These are phyloP conservation scores for Rhagoletis zephyria DNA, from an alignment of 1,140 invertebrate species.

Conservation along the genomic window DNA sequence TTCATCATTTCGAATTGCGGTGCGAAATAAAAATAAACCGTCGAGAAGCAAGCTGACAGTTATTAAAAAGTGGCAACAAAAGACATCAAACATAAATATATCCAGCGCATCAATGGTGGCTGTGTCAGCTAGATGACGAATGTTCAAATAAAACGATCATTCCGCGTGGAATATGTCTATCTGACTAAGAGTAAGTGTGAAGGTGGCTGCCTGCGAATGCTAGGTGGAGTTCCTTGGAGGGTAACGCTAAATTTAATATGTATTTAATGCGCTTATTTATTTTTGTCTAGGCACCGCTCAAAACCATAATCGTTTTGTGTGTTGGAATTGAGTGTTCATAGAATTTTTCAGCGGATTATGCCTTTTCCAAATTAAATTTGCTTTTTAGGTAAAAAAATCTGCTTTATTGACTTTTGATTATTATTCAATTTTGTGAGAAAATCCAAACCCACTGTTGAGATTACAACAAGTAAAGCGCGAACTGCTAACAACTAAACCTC, in stretches of 20 bases:
- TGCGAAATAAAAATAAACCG: background rate
- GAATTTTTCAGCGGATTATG: too few species aligned
- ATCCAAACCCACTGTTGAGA: too few species aligned
- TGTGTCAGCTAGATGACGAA: background rate
- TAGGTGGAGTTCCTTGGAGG: background rate
- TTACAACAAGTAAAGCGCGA: too few species aligned
- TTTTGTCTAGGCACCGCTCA: background rate
- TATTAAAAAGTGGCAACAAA: constrained; percentile 44
- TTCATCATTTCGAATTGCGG: background rate
- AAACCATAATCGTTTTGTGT: background rate
- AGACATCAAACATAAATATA: background rate
- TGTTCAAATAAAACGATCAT: background rate
- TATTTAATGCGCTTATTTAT: constrained; percentile 14
- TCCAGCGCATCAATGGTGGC: background rate
- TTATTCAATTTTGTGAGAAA: too few species aligned
- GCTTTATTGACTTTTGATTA: too few species aligned
- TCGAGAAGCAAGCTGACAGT: background rate
- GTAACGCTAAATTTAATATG: constrained; percentile 3
- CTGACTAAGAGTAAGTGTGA: background rate
- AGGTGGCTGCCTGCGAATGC: background rate
- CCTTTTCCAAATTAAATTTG: too few species aligned
- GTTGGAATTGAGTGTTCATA: too few species aligned
- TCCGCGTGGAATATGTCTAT: background rate
- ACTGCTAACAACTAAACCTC: too few species aligned
- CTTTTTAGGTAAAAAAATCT: too few species aligned